These are phyloP conservation scores for Leptodirus hochenwartii DNA, from an alignment of 2,888 invertebrate genomes.

Conservation along the genomic window DNA sequence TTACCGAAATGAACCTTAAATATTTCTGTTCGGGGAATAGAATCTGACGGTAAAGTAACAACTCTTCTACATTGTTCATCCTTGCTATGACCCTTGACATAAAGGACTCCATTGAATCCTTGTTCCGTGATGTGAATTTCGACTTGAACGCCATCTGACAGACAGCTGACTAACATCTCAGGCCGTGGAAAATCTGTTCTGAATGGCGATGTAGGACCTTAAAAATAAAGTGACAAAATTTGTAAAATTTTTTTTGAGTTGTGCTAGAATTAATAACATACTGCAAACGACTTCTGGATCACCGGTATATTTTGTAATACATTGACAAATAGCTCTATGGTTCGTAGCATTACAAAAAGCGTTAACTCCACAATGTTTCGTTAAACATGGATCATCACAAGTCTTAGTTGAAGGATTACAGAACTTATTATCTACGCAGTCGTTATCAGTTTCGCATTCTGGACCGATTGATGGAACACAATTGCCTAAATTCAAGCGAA, in stretches of 20 bases:
- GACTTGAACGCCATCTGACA: conserved; percentile 83
- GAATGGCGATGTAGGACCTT: conserved; percentile 29
- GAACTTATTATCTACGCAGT: conserved; percentile 59
- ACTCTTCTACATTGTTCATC: conserved; percentile 76
- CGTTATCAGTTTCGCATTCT: conserved; percentile 49
- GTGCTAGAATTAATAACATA: conserved; percentile 23
- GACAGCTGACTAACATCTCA: conserved; percentile 72
- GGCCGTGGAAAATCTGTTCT: conserved; percentile 66
- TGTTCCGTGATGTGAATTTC: conserved; percentile 54
- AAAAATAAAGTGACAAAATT: conserved; percentile 8
- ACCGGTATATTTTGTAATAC: conserved; percentile 57
- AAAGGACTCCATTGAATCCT: conserved; percentile 77
- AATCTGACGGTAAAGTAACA: conserved; percentile 53
- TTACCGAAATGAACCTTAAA: conserved; percentile 66
- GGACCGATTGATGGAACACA: conserved; percentile 35
- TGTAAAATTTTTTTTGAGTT: background rate
- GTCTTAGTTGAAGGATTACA: conserved; percentile 51
- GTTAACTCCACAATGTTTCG: conserved; percentile 54
- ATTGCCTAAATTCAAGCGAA: too few species aligned
- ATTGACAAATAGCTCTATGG: conserved; percentile 61
- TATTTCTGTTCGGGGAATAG: conserved; percentile 45
- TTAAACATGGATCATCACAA: conserved; percentile 64
- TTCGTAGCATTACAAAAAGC: conserved; percentile 61
- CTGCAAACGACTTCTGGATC: conserved; percentile 60
- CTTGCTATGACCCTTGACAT: conserved; percentile 89